Evolutionary conservation across 2,113 vertebrate genomes (phyloP).

Genomic region (Sporophila hypoxantha): DNA sequence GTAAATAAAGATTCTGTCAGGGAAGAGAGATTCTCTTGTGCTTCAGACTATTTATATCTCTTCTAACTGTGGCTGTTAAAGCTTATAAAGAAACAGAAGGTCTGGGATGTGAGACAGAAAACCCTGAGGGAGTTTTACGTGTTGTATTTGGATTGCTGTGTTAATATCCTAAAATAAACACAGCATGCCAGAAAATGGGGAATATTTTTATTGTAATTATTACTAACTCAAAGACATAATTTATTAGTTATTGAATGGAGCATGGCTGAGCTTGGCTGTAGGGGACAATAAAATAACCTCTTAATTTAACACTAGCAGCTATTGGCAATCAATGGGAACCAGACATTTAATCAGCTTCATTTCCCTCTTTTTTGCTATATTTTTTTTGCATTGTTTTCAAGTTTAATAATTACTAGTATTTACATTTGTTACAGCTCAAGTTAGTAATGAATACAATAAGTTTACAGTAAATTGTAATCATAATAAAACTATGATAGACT

Average conservation of each 20-base stretch:
- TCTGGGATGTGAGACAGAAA: constrained; percentile 57
- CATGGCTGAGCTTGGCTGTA: constrained; percentile 19
- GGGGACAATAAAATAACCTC: constrained; percentile 21
- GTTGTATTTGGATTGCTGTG: constrained; percentile 46
- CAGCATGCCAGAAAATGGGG: constrained; percentile 6
- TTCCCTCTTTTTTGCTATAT: not conserved
- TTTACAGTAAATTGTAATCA: not conserved
- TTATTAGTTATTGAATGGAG: constrained; percentile 40
- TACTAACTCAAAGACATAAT: constrained; percentile 35
- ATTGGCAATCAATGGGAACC: constrained; percentile 20
- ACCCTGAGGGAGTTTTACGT: constrained; percentile 42
- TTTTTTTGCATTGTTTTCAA: not conserved
- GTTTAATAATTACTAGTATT: not conserved
- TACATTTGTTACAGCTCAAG: not conserved
- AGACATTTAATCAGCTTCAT: constrained; percentile 4
- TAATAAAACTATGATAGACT: not conserved
- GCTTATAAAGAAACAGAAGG: constrained; percentile 56
- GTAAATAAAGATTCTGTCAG: constrained; percentile 56
- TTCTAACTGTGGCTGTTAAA: constrained; percentile 43
- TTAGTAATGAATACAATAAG: not conserved
- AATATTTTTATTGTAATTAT: constrained; percentile 48
- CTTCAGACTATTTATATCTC: constrained; percentile 55
- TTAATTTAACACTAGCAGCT: constrained; percentile 25
- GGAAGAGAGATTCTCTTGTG: constrained; percentile 46
- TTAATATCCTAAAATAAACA: constrained; percentile 60